phyloP scores from a whole-genome alignment of 2,888 invertebrate genomes.

The Xylota sylvarum region DNA sequence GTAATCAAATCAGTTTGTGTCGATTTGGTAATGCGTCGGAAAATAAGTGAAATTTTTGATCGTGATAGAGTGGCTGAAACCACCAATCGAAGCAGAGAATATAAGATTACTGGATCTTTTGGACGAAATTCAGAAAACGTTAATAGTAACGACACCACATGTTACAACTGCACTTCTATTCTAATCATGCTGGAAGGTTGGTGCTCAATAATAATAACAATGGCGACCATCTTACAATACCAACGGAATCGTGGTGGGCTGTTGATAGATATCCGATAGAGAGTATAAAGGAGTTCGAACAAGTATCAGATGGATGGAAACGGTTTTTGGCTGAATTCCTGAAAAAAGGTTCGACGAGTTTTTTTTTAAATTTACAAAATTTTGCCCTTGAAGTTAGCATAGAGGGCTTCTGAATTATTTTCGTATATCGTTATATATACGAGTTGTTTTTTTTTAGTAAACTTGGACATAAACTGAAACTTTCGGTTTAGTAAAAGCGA shows the following conservation, averaged over 20 bases:
- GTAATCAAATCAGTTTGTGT: conserved; percentile 39
- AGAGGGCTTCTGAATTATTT: no score
- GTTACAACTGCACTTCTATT: conserved; percentile 94
- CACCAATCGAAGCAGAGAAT: conserved; percentile 31
- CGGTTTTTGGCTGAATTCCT: conserved; percentile 91
- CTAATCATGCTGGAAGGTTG: conserved; percentile 90
- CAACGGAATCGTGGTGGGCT: conserved; percentile 80
- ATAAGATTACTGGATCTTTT: conserved; percentile 23
- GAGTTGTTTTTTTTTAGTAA: no score
- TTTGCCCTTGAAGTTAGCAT: no score
- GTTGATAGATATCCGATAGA: conserved; percentile 90
- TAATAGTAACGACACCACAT: conserved; percentile 86
- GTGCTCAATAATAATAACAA: conserved; percentile 85
- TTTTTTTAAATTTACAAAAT: no score
- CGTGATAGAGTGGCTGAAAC: conserved; percentile 37
- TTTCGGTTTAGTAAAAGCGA: no score
- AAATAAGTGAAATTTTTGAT: conserved; percentile 51
- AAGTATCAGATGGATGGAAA: conserved; percentile 91
- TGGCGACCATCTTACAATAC: conserved; percentile 76
- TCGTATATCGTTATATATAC: no score
- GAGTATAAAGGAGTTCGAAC: conserved; percentile 95
- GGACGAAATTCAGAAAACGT: not conserved
- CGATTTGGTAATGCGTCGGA: conserved; percentile 65
- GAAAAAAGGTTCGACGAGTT: conserved; percentile 86
- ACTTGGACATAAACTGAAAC: no score